Base-by-base conservation (phyloP, 2,113 vertebrate species). In the Ariopsis seemanni region DNA sequence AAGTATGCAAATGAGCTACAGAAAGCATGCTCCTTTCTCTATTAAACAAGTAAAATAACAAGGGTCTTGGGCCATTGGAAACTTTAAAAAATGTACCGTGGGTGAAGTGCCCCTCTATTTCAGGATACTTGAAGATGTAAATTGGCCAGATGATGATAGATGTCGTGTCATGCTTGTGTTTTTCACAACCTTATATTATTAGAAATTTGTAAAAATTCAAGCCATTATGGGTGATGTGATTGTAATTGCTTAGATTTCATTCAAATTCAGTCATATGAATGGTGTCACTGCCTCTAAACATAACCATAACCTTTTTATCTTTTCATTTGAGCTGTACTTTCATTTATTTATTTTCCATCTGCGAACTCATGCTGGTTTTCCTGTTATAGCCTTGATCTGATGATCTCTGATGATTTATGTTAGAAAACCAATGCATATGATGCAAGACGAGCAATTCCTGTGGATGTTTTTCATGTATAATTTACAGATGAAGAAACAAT, bases 31-130 rank as follows among this genome's bases (percentile, higher is more conserved):
- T n/a, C 9, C 27, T 1, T 69, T 30, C 27, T 85, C 87, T 87
- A 88, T 88, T 89, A 87, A 53, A 83, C 83, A 89, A 78, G 82
- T 65, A 75, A 89, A 87, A 88, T 81, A 81, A 27, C 30, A 53
- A 80, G 69, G n/a, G 17, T 22, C 52, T 86, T 55, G 1, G 34
- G 42, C 52, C 55, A 71, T 87, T 69, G 30, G 30, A 34, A 34
- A 1, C 30, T 34, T 34, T 1, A 34, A 34, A 72, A 69, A 42
- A 34, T 72, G 12, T 72, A 72, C 1, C 4, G 9, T 30, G n/a
- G 8, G 30, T 77, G 20, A 50, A 53, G 10, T 52, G 6, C 22
- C 48, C 71, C 22, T 22, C 42, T 34, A 34, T 74, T 20, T 74
- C 20, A 14, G 65, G n/a, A 69, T 72, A 71, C 2, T 6, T 71